Conservation (phyloP, 2,113 vertebrate species). For the Forbesichthys agassizii region DNA sequence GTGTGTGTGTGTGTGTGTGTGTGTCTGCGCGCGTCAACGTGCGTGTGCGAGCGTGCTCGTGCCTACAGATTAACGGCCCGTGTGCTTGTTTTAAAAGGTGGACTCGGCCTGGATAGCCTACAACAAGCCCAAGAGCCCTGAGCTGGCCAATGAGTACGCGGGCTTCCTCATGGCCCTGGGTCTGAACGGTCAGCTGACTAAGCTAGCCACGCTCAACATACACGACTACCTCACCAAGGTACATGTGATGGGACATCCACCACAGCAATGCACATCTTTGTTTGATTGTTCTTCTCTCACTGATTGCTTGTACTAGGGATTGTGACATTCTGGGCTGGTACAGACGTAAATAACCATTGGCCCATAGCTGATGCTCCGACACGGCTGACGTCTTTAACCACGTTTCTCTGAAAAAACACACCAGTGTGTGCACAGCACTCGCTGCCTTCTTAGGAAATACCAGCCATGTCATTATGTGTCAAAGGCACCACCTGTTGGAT, state of each 20-base stretch:
- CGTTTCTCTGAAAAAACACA: no score
- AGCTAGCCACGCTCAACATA: constrained; percentile 94
- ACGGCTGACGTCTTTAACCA: no score
- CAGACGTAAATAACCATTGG: no score
- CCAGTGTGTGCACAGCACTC: no score
- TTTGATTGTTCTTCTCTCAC: no score
- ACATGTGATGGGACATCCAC: background rate
- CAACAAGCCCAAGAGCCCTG: constrained; percentile 94
- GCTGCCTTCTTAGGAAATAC: no score
- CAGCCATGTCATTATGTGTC: no score
- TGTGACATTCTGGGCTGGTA: no score
- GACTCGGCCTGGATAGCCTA: constrained; percentile 98
- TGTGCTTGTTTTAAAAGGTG: constrained; percentile 64
- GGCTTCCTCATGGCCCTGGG: constrained; percentile 98
- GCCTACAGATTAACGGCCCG: background rate
- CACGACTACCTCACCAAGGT: constrained; percentile 98
- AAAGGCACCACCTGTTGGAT: no score
- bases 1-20: constrained; percentile 3
- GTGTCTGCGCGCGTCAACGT: background rate
- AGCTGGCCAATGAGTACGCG: constrained; percentile 93
- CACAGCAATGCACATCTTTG: no score
- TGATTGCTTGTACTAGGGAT: no score
- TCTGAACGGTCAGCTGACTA: constrained; percentile 94
- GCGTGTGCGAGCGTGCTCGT: background rate
- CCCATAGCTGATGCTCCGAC: no score